Base-by-base conservation (phyloP, 2,888 invertebrate species). In the Tinea trinotella region DNA sequence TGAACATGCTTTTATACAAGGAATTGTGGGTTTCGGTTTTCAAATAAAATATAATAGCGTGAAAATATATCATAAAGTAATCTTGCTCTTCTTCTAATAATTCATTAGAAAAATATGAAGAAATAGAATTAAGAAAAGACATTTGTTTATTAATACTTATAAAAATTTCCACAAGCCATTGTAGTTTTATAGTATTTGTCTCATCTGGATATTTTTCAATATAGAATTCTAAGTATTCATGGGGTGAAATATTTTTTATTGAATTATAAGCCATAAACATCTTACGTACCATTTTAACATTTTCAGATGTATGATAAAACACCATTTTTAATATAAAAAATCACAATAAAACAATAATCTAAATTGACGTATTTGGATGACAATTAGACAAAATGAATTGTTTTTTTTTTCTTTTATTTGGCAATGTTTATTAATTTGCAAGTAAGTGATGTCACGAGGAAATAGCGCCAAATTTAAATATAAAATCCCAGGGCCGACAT, bases 1-100 rank as follows among this genome's bases (percentile, higher is more conserved):
- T 81, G 55, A 80, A 83, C 17, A 84, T 59, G 56, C 80, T 76
- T 67, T 83, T 85, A 59, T 82, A 85, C 1, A 84, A 57, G 13
- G 61, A 59, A 22, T 68, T 62, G 66, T 67, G 71, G 44, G 79
- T 68, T 55, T 70, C 71, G 22, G 76, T 67, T 15, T 61, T 57
- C n/a, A 76, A 64, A 60, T 77, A 70, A 60, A 81, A 82, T 35
- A 64, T 74, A 12, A 82, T 60, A 18, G 72, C 76, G 54, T 80
- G 64, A 54, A 83, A 68, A 54, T 74, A 58, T 55, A 85, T 76
- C 61, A 71, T 65, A 50, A 79, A 75, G 58, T 75, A 77, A 56
- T 76, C 71, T 61, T 71, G 71, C 49, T 84, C 76, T 54, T 77
- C 76, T 13, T 64, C 62, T 3, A 68, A 59, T 1, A 82, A 62